A percentile compares a stretch with the other conserved stretches of the same genome.
phyloP scores from a whole-genome alignment of 53 echinoderm and acorn worm genomes.

The Holothuria scabra region DNA sequence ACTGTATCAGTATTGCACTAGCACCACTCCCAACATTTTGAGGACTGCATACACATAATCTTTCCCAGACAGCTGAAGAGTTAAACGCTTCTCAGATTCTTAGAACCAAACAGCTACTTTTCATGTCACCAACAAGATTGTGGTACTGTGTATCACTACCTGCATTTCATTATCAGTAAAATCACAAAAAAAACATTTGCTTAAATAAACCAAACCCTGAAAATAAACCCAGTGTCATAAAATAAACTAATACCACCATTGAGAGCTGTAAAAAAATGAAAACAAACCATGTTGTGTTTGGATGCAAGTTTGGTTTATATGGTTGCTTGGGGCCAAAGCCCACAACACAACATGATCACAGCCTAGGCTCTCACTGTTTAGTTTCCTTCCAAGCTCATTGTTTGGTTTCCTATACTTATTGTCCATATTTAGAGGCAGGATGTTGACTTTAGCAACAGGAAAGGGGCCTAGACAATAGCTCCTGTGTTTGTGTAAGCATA shows the following conservation, averaged over 20 bases:
- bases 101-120: too few relatives aligned
- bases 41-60: too few relatives aligned
- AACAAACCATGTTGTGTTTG: conserved; percentile 22
- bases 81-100: too few relatives aligned
- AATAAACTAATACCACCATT: conserved; percentile 27
- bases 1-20: too few relatives aligned
- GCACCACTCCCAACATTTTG: too few relatives aligned
- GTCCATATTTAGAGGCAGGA: conserved; percentile 50
- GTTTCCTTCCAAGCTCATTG: conserved; percentile 35
- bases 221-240: conserved; percentile 28
- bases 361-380: conserved; percentile 30
- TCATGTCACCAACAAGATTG: too few relatives aligned
- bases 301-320: conserved; percentile 15
- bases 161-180: too few relatives aligned
- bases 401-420: conserved; percentile 44
- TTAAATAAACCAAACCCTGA: conserved; percentile 30
- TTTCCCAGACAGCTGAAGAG: too few relatives aligned
- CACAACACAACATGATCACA: conserved; percentile 44
- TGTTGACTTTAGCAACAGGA: conserved; percentile 54
- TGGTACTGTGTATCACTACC: too few relatives aligned
- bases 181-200: conserved; percentile 12
- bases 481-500: conserved; percentile 49
- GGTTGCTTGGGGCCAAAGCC: conserved; percentile 46
- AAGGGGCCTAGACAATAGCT: conserved; percentile 37
- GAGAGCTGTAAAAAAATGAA: conserved; percentile 18